Base-by-base conservation (phyloP, 2,113 vertebrate genomes). In the Agapornis roseicollis region DNA sequence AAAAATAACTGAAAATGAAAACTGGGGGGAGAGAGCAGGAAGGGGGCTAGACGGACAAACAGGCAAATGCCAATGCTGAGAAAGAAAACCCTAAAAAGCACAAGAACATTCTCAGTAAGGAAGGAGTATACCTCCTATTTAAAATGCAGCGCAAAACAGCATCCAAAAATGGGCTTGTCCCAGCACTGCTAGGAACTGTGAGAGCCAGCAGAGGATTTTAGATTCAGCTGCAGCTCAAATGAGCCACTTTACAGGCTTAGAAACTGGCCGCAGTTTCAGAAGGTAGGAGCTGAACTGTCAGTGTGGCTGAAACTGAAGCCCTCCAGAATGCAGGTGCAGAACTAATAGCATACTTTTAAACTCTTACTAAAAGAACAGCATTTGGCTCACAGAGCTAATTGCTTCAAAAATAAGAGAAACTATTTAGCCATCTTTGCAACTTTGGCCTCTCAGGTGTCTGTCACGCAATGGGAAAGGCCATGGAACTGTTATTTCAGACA, bases 1-100 rank as follows among this genome's bases (percentile, higher is more conserved):
- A 96, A 95, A 96, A 95, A 97, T 80, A 94, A 92, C 58, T 95
- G 94, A 88, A 95, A 95, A 93, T 52, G 78, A 97, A 96, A 95
- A 85, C 90, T 29, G 17, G 85, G 44, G 35, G 47, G 41, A 77
- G 44, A 73, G 52, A 28, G 65, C 85, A 14, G 44, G 61, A 61
- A 89, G 28, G 44, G 76, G 39, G 81, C 55, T 44, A 94, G 85
- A 65, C 49, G 88, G 73, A 87, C 56, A 90, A 94, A 85, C 14
- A 65, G 73, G 55, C 17, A 1, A 93, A 85, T 50, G 52, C 41
- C 56, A 84, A 1, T 1, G 14, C 53, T 76, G 73, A 78, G 37
- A 82, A 89, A 84, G 60, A 71, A 91, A 73, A 55, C 18, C 27
- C 84, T 37, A 66, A 89, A 83, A 85, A 10, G 1, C 64, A 82